Conservation (phyloP, 2,113 vertebrate genomes). For the Ramphastos sulfuratus region DNA sequence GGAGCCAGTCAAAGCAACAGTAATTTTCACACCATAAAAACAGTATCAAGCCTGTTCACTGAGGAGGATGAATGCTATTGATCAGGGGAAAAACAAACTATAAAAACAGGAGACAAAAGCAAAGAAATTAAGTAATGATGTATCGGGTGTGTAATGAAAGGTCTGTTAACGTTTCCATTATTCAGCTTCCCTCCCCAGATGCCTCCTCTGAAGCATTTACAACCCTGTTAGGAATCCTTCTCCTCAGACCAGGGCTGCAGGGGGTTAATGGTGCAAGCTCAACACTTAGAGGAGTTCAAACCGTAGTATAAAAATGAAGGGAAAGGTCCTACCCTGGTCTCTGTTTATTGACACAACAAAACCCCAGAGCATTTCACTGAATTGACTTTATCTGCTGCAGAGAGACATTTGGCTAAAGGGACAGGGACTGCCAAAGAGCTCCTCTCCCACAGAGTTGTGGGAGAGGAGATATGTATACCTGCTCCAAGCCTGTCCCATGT, state of each 20-base stretch:
- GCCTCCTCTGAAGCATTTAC: background rate
- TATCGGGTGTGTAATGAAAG: background rate
- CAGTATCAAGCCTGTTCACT: slow-evolving; percentile 23
- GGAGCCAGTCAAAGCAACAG: slow-evolving; percentile 47
- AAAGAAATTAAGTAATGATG: slow-evolving; percentile 18
- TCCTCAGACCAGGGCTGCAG: background rate
- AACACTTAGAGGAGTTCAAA: background rate
- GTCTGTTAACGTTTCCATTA: slow-evolving; percentile 42
- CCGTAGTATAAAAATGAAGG: background rate
- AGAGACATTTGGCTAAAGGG: rapidly evolving
- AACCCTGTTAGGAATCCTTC: background rate
- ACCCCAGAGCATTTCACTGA: background rate
- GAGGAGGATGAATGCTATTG: slow-evolving; percentile 21
- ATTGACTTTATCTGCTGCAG: background rate
- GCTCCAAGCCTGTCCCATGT: background rate
- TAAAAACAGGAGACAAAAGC: background rate
- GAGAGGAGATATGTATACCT: rapidly evolving
- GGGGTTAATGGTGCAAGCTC: background rate
- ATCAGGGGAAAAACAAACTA: rapidly evolving
- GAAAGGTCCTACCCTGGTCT: background rate
- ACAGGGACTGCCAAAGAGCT: rapidly evolving
- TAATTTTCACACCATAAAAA: slow-evolving; percentile 61
- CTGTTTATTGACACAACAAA: background rate
- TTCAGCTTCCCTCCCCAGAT: background rate
- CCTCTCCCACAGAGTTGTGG: background rate